Conservation (phyloP, 2,113 vertebrate species). For the Mustela lutreola region DNA sequence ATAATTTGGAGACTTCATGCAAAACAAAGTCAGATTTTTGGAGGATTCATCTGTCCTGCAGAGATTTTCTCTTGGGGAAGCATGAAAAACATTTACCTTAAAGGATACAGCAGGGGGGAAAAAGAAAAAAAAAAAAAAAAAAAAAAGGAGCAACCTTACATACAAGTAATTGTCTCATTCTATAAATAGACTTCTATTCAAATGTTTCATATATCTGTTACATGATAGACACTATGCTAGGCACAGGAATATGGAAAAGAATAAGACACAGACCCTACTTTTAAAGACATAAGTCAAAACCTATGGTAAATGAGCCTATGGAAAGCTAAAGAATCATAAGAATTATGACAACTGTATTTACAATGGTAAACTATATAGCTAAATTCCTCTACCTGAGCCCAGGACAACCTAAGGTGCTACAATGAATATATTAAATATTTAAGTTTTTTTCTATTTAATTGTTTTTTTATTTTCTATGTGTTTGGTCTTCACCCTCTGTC, state of each 20-base stretch:
- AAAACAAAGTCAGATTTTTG: constrained; percentile 11
- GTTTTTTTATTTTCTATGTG: background rate
- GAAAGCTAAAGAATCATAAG: background rate
- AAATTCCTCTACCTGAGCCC: background rate
- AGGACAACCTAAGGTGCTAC: background rate
- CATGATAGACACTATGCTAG: background rate
- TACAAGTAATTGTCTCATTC: background rate
- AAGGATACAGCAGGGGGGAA: background rate
- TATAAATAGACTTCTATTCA: background rate
- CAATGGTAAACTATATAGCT: background rate
- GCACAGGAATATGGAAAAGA: background rate
- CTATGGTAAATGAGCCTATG: background rate
- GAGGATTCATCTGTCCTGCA: background rate
- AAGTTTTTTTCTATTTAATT: background rate
- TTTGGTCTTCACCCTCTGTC: background rate
- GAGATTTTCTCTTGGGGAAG: background rate
- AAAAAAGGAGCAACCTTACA: too few relatives aligned
- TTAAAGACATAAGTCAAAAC: background rate
- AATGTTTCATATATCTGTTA: background rate
- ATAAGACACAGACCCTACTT: background rate
- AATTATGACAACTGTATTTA: background rate
- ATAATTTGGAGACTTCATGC: background rate
- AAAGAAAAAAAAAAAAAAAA: too few relatives aligned
- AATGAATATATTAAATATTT: background rate
- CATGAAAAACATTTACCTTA: background rate